Evolutionary conservation across 2,797 vertebrate species (phyloP), one percentile per base, ranked within the genome.

Genomic region (Myotis vivesi): DNA sequence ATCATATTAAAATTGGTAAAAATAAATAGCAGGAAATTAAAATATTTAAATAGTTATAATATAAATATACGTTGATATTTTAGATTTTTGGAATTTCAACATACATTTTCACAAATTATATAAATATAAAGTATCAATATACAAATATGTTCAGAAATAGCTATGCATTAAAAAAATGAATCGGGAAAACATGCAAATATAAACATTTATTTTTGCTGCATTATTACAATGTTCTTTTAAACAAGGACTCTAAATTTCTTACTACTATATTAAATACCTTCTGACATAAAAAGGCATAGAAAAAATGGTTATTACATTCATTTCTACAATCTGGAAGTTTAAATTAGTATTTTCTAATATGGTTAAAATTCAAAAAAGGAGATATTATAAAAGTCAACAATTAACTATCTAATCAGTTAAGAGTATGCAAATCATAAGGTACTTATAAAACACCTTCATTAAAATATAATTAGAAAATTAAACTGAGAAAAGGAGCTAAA

Each of bases 301-400:
- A 84, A 30, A 84, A 38, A 53, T 8, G 57, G 30, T 28, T 95
- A 85, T 82, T 41, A 33, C 92, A 71, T 90, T 95, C 1, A 0
- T 51, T 80, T 38, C 19, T 92, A 76, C 36, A 96, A 87, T 19
- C 2, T 86, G 87, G 30, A 53, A 19, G 9, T 69, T 46, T 33
- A 96, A 92, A 28, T n/a, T 94, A 97, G 41, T 8, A 96, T 72
- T 79, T 96, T 96, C 23, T 95, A 79, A 94, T 92, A 17, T 89
- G 59, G 96, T 89, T 96, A 94, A 13, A 5, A 23, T 3, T 95
- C n/a, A 91, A 95, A 88, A 86, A 92, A 96, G 51, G 8, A 89
- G 5, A 90, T 96, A 95, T 76, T 83, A 93, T 25, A 97, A 94
- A 94, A 41, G 28, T 92, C 62, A 97, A 86, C 81, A 97, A 51